Evolutionary conservation across 2,797 vertebrate species (phyloP), one percentile per base, ranked within the genome.

Genomic region (Acipenser transmontanus): DNA sequence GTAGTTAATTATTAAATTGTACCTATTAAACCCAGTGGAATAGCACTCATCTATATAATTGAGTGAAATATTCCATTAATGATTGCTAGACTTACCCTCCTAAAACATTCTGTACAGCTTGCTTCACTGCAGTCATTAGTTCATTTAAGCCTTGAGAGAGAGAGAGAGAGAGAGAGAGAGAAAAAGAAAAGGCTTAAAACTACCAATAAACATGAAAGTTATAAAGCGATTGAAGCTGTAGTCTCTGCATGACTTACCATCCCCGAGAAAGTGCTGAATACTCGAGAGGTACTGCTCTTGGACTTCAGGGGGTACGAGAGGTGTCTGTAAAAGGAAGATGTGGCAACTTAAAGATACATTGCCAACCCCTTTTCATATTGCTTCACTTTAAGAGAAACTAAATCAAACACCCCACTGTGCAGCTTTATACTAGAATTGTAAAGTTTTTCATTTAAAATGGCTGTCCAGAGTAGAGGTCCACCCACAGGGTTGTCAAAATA

Each of bases 211-310:
- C 14, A 66, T 5, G 6, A 60, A 54, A 54, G 47, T 48, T 47
- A 51, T 7, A 7, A 20, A 6, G 11, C 8, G 6, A 49, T 7
- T 4, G 49, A 52, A 34, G 34, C 34, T 34, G 7, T 9, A 52
- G 49, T 7, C 7, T 9, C 17, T 62, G 3, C 2, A 0, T 59
- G 62, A 56, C 84, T 70, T 85, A 98, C 97, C 96, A 7, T 97
- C 95, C 86, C 97, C 96, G 56, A 98, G 85, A 5, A 99, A 93
- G 74, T 99, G 95, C 48, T 98, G 95, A 79, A 99, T 97, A 72
- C 96, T 98, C 66, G 96, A 98, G 74, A 99, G 85, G 82, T 99
- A 99, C 70, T 98, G 95, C 80, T 99, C 95, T 76, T 99, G 97
- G 59, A 98, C 94, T 14, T 98, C 95, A 6, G 95, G 94, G 0